Base-by-base conservation (phyloP, 2,113 vertebrate species). In the Chamaetylas fuelleborni region DNA sequence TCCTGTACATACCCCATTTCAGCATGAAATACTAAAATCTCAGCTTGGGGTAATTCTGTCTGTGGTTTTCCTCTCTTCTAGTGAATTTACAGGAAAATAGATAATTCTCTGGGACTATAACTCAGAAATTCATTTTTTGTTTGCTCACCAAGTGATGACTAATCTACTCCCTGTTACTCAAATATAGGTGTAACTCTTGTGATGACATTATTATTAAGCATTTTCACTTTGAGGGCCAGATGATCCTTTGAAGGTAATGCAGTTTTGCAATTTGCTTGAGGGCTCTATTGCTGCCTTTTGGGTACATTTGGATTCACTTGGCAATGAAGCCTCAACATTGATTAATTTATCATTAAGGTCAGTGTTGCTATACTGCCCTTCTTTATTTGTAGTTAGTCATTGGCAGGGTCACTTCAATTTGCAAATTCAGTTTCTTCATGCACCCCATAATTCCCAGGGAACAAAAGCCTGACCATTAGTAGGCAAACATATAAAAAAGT, bases 81-180 rank as follows among this genome's bases (percentile, higher is more conserved):
- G 60, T 95, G 88, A 90, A 78, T 86, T 96, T 96, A 96, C 95
- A 97, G 95, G 94, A 96, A 97, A 94, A 81, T n/a, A 96, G 92
- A 93, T 95, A 97, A 96, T 96, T 95, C 93, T 83, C 76, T 95
- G 88, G 82, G 73, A 93, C 69, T 60, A 2, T 22, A 94, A 91
- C 72, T 72, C 80, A 94, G 86, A 93, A 92, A 80, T 88, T 95
- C 47, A 38, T 61, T 92, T 96, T 88, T 74, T 92, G 36, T 97
- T 93, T 92, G 86, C 86, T 97, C 92, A 97, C 91, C 76, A 78
- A 78, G 56, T 2, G 23, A 56, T 96, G 95, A 97, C 76, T 97
- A 95, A 97, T 74, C 53, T 31, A 71, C 47, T 96, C 85, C 76
- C 57, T 92, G 69, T 94, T 96, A 96, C 92, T 96, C 92, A 97